phyloP scores from a whole-genome alignment of 2,888 invertebrate species.

The Pomacea canaliculata region DNA sequence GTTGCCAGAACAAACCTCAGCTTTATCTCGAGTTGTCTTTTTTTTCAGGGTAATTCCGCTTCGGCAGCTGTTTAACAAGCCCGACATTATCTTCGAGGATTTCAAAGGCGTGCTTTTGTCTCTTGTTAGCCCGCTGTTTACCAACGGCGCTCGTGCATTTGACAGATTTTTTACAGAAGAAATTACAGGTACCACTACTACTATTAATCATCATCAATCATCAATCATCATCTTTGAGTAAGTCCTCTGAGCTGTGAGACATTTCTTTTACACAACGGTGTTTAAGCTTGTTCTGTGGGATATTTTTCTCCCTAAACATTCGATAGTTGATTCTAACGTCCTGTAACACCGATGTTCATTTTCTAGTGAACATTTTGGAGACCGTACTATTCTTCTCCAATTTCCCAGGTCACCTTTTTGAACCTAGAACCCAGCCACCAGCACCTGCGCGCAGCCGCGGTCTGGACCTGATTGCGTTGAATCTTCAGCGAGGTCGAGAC shows the following conservation, averaged over 20 bases:
- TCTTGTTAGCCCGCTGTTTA: neutral
- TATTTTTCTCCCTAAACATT: too few relatives aligned
- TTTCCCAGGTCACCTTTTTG: constrained; percentile 16
- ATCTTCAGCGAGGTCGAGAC: constrained; percentile 19
- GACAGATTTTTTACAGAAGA: neutral
- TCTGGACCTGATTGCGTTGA: constrained; percentile 16
- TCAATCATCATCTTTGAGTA: too few relatives aligned
- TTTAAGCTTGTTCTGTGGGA: too few relatives aligned
- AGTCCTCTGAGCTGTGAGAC: too few relatives aligned
- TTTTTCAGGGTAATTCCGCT: neutral
- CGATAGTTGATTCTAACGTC: too few relatives aligned
- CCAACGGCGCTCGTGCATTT: neutral
- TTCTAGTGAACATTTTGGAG: too few relatives aligned
- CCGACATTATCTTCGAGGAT: constrained; percentile 2
- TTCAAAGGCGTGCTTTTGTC: constrained; percentile 5
- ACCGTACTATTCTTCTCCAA: too few relatives aligned
- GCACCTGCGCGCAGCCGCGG: constrained; percentile 7
- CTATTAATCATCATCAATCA: neutral
- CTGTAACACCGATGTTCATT: too few relatives aligned
- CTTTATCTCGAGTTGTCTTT: too few relatives aligned
- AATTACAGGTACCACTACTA: constrained; percentile 4
- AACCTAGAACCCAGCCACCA: neutral
- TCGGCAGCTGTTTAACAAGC: constrained; percentile 12
- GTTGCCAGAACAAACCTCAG: too few relatives aligned
- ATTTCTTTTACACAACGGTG: too few relatives aligned